Base-by-base conservation (phyloP, 2,888 invertebrate genomes). In the Charanyca ferruginea region DNA sequence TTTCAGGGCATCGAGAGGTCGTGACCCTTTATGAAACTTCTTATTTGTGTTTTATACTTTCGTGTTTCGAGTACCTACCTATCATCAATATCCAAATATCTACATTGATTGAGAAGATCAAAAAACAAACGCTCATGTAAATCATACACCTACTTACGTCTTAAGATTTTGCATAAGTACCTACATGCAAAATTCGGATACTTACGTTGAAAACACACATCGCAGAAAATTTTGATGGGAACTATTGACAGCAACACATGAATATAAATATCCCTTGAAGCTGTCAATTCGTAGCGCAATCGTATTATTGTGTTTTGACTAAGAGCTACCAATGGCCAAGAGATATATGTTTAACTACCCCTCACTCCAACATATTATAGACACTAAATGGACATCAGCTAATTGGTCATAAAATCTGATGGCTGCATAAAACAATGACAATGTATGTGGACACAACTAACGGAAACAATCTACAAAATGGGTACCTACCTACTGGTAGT, bases 381-480 rank as follows among this genome's bases (percentile, higher is more conserved):
- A 69, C 51, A 69, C 22, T 4, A 57, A 23, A 49, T 28, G 13
- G 32, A 58, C 53, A 47, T 72, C 65, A 55, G 45, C 45, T 64
- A 76, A 65, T 66, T 66, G 53, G 51, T 42, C n/a, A 23, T 52
- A 61, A 66, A 69, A 67, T 64, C 63, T 41, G 58, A 66, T 52
- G 66, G 60, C 58, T 72, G 72, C 76, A 72, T 67, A 70, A 66
- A 77, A 66, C 66, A 73, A 45, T 67, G 63, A 71, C 75, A 74
- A 80, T 81, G 70, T 81, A 79, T 73, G 69, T 81, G 66, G 68
- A 80, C 79, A 77, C 58, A 80, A 68, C 68, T 71, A 80, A 84
- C 73, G 83, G 85, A 89, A 91, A 91, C 91, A 91, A 91, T 93
- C 90, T 92, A 91, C 92, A 92, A 92, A 93, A 89, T 91, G 90